phyloP scores from a whole-genome alignment of 2,888 invertebrate species.

The Mechanitis mazaeus region DNA sequence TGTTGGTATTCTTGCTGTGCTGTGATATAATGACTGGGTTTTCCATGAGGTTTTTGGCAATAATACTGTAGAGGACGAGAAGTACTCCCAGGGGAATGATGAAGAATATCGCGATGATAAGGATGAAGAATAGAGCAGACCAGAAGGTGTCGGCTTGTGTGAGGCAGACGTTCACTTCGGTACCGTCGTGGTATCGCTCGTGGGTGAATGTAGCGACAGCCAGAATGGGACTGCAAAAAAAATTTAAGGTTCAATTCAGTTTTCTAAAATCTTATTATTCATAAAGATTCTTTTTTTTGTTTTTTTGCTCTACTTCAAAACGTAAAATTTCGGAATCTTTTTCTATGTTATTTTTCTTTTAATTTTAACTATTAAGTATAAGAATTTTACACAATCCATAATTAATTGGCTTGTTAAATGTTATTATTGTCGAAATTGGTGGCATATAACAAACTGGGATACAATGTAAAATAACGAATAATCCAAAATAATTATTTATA shows the following conservation, averaged over 20 bases:
- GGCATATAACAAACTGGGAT: too few species aligned
- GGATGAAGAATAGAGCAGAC: slow-evolving; percentile 87
- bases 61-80: slow-evolving; percentile 88
- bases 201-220: slow-evolving; percentile 86
- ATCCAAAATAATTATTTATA: too few species aligned
- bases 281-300: too few species aligned
- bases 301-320: too few species aligned
- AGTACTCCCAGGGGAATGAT: slow-evolving; percentile 88
- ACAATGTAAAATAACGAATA: too few species aligned
- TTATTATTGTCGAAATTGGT: too few species aligned
- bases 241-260: slow-evolving; percentile 26
- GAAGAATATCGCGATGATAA: slow-evolving; percentile 89
- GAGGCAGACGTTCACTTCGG: slow-evolving; percentile 84
- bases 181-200: slow-evolving; percentile 84
- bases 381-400: too few species aligned
- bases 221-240: slow-evolving; percentile 85
- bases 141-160: slow-evolving; percentile 87
- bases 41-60: slow-evolving; percentile 89
- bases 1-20: slow-evolving; percentile 67
- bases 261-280: too few species aligned
- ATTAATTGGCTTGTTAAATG: too few species aligned
- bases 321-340: too few species aligned
- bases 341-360: too few species aligned
- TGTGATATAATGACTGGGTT: slow-evolving; percentile 84
- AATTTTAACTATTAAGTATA: too few species aligned